phyloP scores from a whole-genome alignment of 1,140 invertebrate genomes.

The Sinella curviseta region DNA sequence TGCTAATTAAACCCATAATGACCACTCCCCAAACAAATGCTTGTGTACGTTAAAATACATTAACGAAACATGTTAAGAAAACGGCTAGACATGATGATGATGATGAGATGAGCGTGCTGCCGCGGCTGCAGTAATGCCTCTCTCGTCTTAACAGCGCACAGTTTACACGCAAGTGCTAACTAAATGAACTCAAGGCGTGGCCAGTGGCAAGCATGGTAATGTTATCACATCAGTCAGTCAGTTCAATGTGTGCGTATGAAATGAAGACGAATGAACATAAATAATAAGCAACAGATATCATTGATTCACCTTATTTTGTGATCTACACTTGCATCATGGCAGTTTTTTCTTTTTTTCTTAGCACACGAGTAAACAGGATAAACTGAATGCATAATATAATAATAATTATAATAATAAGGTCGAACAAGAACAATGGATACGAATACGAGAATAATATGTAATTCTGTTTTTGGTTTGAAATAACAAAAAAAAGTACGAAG shows the following conservation, averaged over 20 bases:
- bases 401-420: not conserved
- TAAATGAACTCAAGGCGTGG: slow-evolving; percentile 23
- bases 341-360: not conserved
- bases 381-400: slow-evolving; percentile 7
- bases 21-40: not conserved
- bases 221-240: not conserved
- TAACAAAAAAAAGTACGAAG: not conserved
- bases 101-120: too few species aligned
- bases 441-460: not conserved
- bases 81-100: too few species aligned
- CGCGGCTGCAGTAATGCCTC: too few species aligned
- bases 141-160: too few species aligned
- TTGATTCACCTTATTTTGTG: not conserved
- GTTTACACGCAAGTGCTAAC: slow-evolving; percentile 19
- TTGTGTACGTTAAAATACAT: not conserved
- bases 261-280: not conserved
- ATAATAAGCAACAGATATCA: slow-evolving; percentile 6
- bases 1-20: slow-evolving; percentile 21
- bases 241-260: not conserved
- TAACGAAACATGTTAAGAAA: not conserved
- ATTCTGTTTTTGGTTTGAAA: not conserved
- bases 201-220: not conserved
- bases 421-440: slow-evolving; percentile 1
- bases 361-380: not conserved
- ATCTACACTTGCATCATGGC: slow-evolving; percentile 12